Evolutionary conservation across 2,113 vertebrate genomes (phyloP).

Genomic region (Acrocephalus kingi): DNA sequence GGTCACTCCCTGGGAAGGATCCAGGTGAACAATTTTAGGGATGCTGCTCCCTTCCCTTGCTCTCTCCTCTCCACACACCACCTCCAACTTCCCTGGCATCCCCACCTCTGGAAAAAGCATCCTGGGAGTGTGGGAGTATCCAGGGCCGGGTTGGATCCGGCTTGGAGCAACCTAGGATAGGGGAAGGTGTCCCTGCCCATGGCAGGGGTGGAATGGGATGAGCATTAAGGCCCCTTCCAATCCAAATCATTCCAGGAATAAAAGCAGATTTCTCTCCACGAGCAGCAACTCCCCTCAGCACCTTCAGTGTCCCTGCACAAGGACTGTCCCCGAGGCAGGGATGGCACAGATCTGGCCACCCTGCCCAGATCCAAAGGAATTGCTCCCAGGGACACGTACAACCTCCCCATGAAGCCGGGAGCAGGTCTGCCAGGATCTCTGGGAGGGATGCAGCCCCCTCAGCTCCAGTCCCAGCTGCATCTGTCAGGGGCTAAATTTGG

Average conservation of each 20-base stretch:
- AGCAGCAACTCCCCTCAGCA: neutral
- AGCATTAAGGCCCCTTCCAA: neutral
- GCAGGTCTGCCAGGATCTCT: neutral
- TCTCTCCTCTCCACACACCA: neutral
- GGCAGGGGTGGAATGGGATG: neutral
- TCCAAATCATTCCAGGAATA: neutral
- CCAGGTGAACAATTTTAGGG: neutral
- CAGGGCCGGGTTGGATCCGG: fast-evolving
- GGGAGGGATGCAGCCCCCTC: neutral
- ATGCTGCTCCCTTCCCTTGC: neutral
- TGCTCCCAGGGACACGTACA: neutral
- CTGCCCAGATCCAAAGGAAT: neutral
- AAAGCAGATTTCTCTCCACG: neutral
- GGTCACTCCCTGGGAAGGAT: fast-evolving
- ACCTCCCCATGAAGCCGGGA: neutral
- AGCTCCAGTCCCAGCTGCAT: neutral
- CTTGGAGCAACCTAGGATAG: neutral
- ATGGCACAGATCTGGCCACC: fast-evolving
- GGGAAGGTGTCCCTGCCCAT: neutral
- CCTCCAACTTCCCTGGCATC: neutral
- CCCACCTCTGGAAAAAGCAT: neutral
- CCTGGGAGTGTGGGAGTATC: neutral
- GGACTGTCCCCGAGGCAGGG: neutral
- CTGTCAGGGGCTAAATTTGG: neutral
- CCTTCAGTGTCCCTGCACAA: neutral